Percentiles rank a stretch among this genome's conserved stretches.
These are phyloP conservation scores for Ptilodon capucinus DNA, from an alignment of 2,888 invertebrate genomes.

Conservation along the genomic window DNA sequence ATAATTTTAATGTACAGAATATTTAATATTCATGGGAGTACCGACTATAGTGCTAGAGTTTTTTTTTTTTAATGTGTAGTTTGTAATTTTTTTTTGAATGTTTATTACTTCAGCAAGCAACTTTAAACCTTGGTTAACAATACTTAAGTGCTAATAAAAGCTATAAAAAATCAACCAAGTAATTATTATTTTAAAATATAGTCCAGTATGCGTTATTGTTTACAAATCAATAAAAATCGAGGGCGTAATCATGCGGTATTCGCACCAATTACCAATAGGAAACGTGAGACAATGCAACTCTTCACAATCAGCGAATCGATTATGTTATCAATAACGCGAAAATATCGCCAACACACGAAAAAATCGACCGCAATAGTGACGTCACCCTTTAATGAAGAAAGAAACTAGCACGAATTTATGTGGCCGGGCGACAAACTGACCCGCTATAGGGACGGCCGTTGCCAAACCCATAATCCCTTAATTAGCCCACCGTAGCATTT, in stretches of 20 bases:
- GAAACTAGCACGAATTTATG: constrained; percentile 64
- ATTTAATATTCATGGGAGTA: too few species aligned
- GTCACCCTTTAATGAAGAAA: constrained; percentile 77
- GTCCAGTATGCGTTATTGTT: constrained; percentile 28
- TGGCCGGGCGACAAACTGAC: constrained; percentile 62
- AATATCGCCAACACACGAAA: constrained; percentile 36
- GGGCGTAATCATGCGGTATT: constrained; percentile 44
- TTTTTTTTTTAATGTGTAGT: too few species aligned
- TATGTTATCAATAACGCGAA: constrained; percentile 22
- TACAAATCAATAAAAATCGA: constrained; percentile 57
- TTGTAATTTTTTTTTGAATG: too few species aligned
- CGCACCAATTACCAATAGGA: constrained; percentile 27
- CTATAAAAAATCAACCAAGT: too few species aligned
- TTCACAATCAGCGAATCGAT: not conserved
- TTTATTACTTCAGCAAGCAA: too few species aligned
- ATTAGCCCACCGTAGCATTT: constrained; percentile 59
- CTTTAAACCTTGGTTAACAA: too few species aligned
- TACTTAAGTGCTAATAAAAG: too few species aligned
- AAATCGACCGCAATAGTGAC: constrained; percentile 69
- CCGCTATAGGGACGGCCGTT: constrained; percentile 51
- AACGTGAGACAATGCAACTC: constrained; percentile 69
- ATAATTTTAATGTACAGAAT: too few species aligned
- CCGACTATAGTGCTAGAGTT: too few species aligned
- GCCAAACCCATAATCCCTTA: constrained; percentile 71
- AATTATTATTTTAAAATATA: too few species aligned